Percentiles rank a stretch among this genome's conserved stretches.
Conservation (phyloP, 1,140 invertebrate genomes). For the Bombyx mandarina region DNA sequence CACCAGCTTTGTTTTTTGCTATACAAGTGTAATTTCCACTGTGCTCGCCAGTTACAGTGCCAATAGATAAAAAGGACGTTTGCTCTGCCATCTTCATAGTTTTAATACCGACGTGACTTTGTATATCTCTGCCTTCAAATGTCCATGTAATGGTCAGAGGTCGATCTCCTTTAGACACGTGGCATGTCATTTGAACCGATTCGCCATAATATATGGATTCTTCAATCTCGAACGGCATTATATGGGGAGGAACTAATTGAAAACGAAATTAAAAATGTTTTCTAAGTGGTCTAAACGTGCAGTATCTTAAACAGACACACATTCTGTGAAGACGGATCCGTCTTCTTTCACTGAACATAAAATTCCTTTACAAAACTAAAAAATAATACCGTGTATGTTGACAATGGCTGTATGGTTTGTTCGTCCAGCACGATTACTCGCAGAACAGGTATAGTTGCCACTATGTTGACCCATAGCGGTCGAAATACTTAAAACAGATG, state of each 20-base stretch:
- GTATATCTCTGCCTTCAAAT: slow-evolving; percentile 75
- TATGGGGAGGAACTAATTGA: slow-evolving; percentile 79
- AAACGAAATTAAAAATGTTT: slow-evolving; percentile 39
- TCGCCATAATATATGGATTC: slow-evolving; percentile 79
- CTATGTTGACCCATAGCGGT: slow-evolving; percentile 79
- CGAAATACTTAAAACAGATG: slow-evolving; percentile 83
- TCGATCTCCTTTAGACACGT: slow-evolving; percentile 80
- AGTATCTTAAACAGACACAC: slow-evolving; percentile 29
- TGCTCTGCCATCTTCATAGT: slow-evolving; percentile 75
- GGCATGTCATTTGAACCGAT: slow-evolving; percentile 81
- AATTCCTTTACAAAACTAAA: slow-evolving; percentile 17
- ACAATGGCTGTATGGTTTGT: slow-evolving; percentile 78
- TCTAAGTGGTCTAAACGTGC: slow-evolving; percentile 67
- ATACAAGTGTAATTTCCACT: slow-evolving; percentile 79
- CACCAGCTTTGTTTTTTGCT: slow-evolving; percentile 78
- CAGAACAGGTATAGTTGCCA: slow-evolving; percentile 85
- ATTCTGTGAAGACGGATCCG: neutral
- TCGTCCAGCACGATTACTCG: slow-evolving; percentile 80
- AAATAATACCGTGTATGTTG: slow-evolving; percentile 81
- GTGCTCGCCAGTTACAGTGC: slow-evolving; percentile 74
- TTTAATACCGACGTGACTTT: slow-evolving; percentile 62
- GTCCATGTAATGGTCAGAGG: slow-evolving; percentile 81
- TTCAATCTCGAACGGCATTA: slow-evolving; percentile 77
- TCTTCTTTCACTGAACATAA: neutral
- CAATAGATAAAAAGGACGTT: slow-evolving; percentile 77